phyloP scores from a whole-genome alignment of 2,113 vertebrate species.

The Planiliza haematocheilus region DNA sequence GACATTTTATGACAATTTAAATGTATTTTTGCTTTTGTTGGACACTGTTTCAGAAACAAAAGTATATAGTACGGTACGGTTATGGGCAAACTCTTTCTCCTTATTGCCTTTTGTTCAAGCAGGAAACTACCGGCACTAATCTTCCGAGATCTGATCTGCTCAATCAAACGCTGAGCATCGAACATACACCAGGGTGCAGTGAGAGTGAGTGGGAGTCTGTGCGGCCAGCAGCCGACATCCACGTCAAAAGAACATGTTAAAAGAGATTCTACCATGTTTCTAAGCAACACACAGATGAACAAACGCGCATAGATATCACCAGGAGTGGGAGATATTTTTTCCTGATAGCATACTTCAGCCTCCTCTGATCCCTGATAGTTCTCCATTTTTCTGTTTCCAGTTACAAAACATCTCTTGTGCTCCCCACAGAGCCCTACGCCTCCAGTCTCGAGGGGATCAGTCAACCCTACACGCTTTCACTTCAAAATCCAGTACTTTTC shows the following conservation, averaged over 20 bases:
- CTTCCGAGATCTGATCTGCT: slow-evolving; percentile 39
- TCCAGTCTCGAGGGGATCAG: slow-evolving; percentile 57
- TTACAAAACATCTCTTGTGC: slow-evolving; percentile 62
- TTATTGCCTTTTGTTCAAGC: slow-evolving; percentile 15
- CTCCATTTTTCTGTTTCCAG: slow-evolving; percentile 64
- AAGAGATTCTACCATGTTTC: slow-evolving; percentile 68
- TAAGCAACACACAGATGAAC: slow-evolving; percentile 71
- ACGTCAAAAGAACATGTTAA: slow-evolving; percentile 61
- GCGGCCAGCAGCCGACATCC: slow-evolving; percentile 58
- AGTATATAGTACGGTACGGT: neutral
- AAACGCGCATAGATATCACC: slow-evolving; percentile 39
- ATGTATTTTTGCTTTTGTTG: neutral
- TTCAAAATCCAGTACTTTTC: slow-evolving; percentile 45
- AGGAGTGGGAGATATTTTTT: slow-evolving; percentile 62
- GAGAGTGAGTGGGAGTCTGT: slow-evolving; percentile 65
- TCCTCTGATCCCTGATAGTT: slow-evolving; percentile 61
- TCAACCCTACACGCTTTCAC: slow-evolving; percentile 40
- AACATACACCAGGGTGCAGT: slow-evolving; percentile 41
- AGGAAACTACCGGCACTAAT: slow-evolving; percentile 21
- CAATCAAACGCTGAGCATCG: slow-evolving; percentile 47
- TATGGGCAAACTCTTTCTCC: neutral
- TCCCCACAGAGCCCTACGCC: slow-evolving; percentile 66
- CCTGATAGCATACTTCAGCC: slow-evolving; percentile 46
- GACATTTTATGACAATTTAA: neutral
- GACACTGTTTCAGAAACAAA: neutral